phyloP scores from a whole-genome alignment of 1,140 invertebrate genomes.

The Bombus difficillimus region DNA sequence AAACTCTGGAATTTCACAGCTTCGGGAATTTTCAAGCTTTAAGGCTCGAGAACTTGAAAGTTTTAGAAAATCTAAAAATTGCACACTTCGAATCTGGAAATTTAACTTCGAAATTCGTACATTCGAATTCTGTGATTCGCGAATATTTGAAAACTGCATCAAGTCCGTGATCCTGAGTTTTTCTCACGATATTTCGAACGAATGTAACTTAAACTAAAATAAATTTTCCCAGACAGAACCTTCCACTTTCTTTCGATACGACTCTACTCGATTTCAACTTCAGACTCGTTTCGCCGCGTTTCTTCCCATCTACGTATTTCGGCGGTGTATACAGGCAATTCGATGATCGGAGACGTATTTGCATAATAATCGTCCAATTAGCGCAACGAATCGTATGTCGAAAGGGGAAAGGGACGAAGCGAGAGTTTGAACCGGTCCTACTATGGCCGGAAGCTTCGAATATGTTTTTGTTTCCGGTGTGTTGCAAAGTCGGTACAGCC shows the following conservation, averaged over 20 bases:
- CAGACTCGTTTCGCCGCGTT: background rate
- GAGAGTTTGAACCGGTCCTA: conserved; percentile 14
- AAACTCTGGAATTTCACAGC: background rate
- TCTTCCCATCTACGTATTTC: too few relatives aligned
- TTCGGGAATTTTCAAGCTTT: too few relatives aligned
- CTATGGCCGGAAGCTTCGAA: conserved; percentile 51
- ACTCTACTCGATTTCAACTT: too few relatives aligned
- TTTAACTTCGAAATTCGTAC: background rate
- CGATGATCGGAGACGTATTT: conserved; percentile 16
- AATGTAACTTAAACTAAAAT: background rate
- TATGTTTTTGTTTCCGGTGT: conserved; percentile 65
- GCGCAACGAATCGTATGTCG: conserved; percentile 25
- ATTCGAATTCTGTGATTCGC: too few relatives aligned
- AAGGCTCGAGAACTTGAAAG: too few relatives aligned
- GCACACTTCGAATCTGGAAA: too few relatives aligned
- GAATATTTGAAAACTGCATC: too few relatives aligned
- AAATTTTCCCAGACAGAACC: background rate
- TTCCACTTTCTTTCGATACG: background rate
- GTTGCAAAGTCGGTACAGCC: conserved; percentile 37
- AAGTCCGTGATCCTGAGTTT: too few relatives aligned
- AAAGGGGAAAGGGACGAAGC: background rate
- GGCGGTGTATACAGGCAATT: background rate
- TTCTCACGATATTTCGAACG: too few relatives aligned
- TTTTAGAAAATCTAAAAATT: too few relatives aligned
- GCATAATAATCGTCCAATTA: conserved; percentile 51